These are phyloP conservation scores for Oncorhynchus masou DNA, from an alignment of 2,113 vertebrate species.

Conservation along the genomic window DNA sequence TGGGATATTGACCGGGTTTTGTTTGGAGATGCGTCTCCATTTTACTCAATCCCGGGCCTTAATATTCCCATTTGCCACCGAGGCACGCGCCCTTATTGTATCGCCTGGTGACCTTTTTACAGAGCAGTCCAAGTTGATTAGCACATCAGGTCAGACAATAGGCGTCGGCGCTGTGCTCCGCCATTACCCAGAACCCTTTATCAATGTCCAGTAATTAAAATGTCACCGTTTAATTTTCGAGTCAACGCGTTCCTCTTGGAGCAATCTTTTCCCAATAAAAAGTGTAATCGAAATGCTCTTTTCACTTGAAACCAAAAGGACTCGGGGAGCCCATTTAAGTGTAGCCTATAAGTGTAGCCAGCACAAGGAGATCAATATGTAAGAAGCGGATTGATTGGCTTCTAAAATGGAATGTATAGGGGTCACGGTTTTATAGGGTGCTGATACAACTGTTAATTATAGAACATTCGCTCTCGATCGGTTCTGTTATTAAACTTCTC, in stretches of 20 bases:
- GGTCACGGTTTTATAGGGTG: constrained; percentile 90
- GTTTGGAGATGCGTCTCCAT: constrained; percentile 72
- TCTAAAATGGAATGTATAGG: constrained; percentile 93
- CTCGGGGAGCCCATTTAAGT: constrained; percentile 65
- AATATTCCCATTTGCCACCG: constrained; percentile 57
- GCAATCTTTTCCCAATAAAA: constrained; percentile 86
- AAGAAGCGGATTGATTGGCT: constrained; percentile 85
- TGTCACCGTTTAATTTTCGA: constrained; percentile 91
- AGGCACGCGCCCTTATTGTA: constrained; percentile 41
- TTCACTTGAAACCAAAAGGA: constrained; percentile 74
- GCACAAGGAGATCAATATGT: constrained; percentile 76
- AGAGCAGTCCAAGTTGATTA: constrained; percentile 67
- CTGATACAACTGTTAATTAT: constrained; percentile 92
- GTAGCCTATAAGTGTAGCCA: constrained; percentile 39
- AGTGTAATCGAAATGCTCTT: constrained; percentile 86
- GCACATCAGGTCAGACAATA: constrained; percentile 60
- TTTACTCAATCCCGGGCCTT: constrained; percentile 33
- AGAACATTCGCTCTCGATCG: constrained; percentile 87
- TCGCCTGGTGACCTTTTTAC: constrained; percentile 56
- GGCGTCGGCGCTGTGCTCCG: constrained; percentile 66
- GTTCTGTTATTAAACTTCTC: constrained; percentile 86
- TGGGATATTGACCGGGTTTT: constrained; percentile 67
- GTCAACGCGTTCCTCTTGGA: constrained; percentile 76
- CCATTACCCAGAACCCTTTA: constrained; percentile 78
- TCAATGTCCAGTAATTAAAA: constrained; percentile 96